Percentiles rank a stretch among this genome's conserved stretches.
Evolutionary conservation across 2,888 invertebrate species (phyloP).

Genomic region (Bedellia somnulentella): DNA sequence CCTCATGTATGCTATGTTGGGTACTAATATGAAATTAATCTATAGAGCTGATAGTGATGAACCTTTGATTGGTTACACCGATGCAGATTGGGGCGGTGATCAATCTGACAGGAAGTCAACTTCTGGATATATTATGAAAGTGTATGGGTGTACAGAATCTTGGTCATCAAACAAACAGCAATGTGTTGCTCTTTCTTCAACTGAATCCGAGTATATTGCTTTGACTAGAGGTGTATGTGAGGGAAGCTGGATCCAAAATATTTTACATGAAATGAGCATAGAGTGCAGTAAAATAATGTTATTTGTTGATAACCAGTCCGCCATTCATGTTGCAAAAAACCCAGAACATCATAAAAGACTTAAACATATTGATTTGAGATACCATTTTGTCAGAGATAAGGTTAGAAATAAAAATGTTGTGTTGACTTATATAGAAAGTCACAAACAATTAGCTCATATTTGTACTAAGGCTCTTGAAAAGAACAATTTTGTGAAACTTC

Average conservation of each 20-base stretch:
- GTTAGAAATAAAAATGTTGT: background rate
- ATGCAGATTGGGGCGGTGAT: slow-evolving; percentile 11
- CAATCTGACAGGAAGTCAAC: slow-evolving; percentile 9
- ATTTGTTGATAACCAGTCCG: slow-evolving; percentile 7
- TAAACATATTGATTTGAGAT: slow-evolving; percentile 4
- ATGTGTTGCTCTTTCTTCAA: slow-evolving; percentile 9
- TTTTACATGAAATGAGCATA: slow-evolving; percentile 5
- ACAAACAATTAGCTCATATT: slow-evolving; percentile 1
- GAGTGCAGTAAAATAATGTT: background rate
- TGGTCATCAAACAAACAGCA: slow-evolving; percentile 8
- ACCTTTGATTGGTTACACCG: slow-evolving; percentile 6
- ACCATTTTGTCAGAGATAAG: slow-evolving; percentile 1
- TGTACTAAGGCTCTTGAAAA: slow-evolving; percentile 1
- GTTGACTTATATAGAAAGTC: background rate
- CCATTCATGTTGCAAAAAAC: slow-evolving; percentile 2
- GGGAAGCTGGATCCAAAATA: slow-evolving; percentile 8
- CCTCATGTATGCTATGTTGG: background rate
- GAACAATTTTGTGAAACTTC: background rate
- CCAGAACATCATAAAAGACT: slow-evolving; percentile 1
- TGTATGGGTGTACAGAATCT: slow-evolving; percentile 6
- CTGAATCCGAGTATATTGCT: slow-evolving; percentile 9
- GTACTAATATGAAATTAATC: background rate
- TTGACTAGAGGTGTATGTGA: slow-evolving; percentile 5
- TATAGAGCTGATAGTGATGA: background rate
- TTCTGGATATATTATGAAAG: slow-evolving; percentile 9